Evolutionary conservation across 2,888 invertebrate species (phyloP).

Genomic region (Lycocerus yunnanus): DNA sequence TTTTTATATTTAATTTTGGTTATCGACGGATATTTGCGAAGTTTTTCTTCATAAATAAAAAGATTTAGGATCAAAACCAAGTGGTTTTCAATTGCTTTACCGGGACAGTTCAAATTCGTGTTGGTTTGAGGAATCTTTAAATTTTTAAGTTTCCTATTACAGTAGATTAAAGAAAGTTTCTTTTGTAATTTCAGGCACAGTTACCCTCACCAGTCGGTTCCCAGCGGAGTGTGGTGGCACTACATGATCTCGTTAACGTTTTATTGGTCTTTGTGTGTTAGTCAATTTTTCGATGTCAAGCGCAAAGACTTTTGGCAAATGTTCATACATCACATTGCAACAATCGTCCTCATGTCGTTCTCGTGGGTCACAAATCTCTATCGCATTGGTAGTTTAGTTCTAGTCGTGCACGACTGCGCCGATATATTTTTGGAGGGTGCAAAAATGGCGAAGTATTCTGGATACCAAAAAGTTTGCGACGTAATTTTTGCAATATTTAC

Average conservation of each 20-base stretch:
- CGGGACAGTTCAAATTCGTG: too few species aligned
- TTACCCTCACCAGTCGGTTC: slow-evolving; percentile 72
- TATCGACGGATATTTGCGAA: too few species aligned
- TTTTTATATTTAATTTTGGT: too few species aligned
- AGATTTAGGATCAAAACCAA: too few species aligned
- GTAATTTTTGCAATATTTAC: slow-evolving; percentile 87
- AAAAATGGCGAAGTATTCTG: slow-evolving; percentile 92
- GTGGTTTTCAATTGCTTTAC: too few species aligned
- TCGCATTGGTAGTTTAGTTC: slow-evolving; percentile 87
- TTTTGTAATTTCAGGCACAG: slow-evolving; percentile 52
- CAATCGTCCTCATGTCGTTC: slow-evolving; percentile 85
- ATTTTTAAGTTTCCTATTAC: too few species aligned
- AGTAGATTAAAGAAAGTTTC: too few species aligned
- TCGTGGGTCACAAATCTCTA: slow-evolving; percentile 96
- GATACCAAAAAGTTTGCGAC: slow-evolving; percentile 87
- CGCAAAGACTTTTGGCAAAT: slow-evolving; percentile 98
- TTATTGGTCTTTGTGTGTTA: slow-evolving; percentile 92
- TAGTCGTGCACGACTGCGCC: slow-evolving; percentile 85
- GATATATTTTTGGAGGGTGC: slow-evolving; percentile 91
- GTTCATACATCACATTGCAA: slow-evolving; percentile 96
- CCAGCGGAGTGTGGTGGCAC: slow-evolving; percentile 91
- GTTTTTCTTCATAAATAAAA: too few species aligned
- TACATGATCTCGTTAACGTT: slow-evolving; percentile 95
- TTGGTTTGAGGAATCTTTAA: too few species aligned
- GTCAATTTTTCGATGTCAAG: slow-evolving; percentile 92